phyloP scores from a whole-genome alignment of 2,797 vertebrate genomes.

The Neostethus bicornis region DNA sequence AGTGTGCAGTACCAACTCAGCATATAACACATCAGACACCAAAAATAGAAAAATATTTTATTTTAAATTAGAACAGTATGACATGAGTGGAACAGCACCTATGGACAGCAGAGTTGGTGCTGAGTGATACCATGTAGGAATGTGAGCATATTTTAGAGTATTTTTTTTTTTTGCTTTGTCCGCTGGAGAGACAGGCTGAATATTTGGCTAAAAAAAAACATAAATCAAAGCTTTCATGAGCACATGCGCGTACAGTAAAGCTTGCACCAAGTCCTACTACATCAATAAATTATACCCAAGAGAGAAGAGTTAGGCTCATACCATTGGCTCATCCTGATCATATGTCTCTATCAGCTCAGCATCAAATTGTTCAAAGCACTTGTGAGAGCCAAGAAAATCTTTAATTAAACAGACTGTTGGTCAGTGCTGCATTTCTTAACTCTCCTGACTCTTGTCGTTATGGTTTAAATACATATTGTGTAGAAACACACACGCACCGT shows the following conservation, averaged over 20 bases:
- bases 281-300: conserved; percentile 77
- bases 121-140: conserved; percentile 47
- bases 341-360: conserved; percentile 64
- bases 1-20: conserved; percentile 56
- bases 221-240: conserved; percentile 69
- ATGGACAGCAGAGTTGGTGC: conserved; percentile 30
- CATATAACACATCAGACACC: conserved; percentile 50
- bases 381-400: conserved; percentile 67
- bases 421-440: conserved; percentile 52
- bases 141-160: conserved; percentile 57
- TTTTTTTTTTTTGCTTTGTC: conserved; percentile 39
- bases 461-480: conserved; percentile 35
- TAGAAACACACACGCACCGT: conserved; percentile 12
- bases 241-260: conserved; percentile 56
- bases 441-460: conserved; percentile 21
- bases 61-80: conserved; percentile 68
- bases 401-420: conserved; percentile 73
- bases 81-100: conserved; percentile 52
- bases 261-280: conserved; percentile 45
- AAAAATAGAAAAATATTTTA: conserved; percentile 60
- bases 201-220: conserved; percentile 40
- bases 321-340: conserved; percentile 60
- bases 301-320: conserved; percentile 58
- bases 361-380: conserved; percentile 68
- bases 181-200: conserved; percentile 45